Evolutionary conservation across 2,888 invertebrate genomes (phyloP).

Genomic region (Diarsia brunnea): DNA sequence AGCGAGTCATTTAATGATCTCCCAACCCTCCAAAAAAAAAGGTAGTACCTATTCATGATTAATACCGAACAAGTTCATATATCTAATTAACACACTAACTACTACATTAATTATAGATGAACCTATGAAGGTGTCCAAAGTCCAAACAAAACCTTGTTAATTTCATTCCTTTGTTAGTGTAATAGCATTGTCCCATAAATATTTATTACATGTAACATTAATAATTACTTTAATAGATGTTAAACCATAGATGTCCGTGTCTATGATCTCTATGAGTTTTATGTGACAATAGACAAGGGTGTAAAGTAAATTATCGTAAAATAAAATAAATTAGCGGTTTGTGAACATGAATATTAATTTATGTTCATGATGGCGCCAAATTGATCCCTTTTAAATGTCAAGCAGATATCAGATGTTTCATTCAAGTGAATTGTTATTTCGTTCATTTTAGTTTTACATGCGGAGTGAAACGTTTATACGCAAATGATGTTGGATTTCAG

Average conservation of each 20-base stretch:
- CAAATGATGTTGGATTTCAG: neutral
- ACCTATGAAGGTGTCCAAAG: neutral
- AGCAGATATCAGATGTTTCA: neutral
- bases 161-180: neutral
- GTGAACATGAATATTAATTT: constrained; percentile 64
- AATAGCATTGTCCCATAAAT: constrained; percentile 10
- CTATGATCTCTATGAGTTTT: constrained; percentile 58
- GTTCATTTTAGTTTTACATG: neutral
- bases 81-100: no score
- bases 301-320: constrained; percentile 66
- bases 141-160: neutral
- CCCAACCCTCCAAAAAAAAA: no score
- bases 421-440: neutral
- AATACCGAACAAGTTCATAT: no score
- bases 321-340: constrained; percentile 61
- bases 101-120: no score
- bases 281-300: constrained; percentile 59
- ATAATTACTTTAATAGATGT: constrained; percentile 31
- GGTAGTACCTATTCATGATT: no score
- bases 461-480: neutral
- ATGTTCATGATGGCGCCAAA: constrained; percentile 61
- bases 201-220: constrained; percentile 2
- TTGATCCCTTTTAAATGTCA: constrained; percentile 51
- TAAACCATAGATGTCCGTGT: constrained; percentile 44
- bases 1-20: no score